A percentile compares a stretch with the other conserved stretches of the same genome.
These are phyloP conservation scores for Labrus mixtus DNA, from an alignment of 2,113 vertebrate species.

Conservation along the genomic window DNA sequence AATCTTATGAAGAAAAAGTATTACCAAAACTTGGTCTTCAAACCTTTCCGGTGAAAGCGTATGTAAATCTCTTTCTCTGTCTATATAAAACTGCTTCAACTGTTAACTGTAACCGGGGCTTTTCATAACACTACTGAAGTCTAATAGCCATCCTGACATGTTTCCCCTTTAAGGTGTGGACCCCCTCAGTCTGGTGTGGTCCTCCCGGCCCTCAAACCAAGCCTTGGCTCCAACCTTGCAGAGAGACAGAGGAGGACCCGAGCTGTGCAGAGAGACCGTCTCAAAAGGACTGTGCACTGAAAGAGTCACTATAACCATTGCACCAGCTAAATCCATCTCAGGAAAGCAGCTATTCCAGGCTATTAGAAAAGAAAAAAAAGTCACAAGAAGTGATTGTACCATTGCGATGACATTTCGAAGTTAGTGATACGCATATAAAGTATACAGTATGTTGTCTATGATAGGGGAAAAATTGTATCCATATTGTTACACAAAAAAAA, in stretches of 20 bases:
- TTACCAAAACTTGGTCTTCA: constrained; percentile 80
- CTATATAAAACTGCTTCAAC: neutral
- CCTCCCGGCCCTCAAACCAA: constrained; percentile 85
- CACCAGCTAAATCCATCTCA: neutral
- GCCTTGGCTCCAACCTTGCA: constrained; percentile 72
- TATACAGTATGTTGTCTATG: neutral
- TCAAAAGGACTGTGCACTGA: constrained; percentile 76
- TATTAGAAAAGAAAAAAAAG: neutral
- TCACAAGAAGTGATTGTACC: neutral
- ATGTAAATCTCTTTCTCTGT: constrained; percentile 47
- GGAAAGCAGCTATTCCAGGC: neutral
- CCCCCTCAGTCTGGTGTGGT: constrained; percentile 64
- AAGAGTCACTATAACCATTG: neutral
- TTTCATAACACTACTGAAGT: neutral
- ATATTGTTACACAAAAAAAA: neutral
- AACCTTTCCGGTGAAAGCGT: constrained; percentile 79
- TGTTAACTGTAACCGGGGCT: neutral
- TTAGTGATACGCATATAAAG: neutral
- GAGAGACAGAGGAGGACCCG: constrained; percentile 83
- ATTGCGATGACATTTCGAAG: neutral
- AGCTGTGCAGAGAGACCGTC: constrained; percentile 77
- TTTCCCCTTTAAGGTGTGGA: constrained; percentile 54
- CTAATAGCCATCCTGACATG: neutral
- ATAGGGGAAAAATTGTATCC: neutral
- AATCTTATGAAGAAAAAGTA: constrained; percentile 70